Evolutionary conservation across 2,113 vertebrate genomes (phyloP).

Genomic region (Ranitomeya variabilis): DNA sequence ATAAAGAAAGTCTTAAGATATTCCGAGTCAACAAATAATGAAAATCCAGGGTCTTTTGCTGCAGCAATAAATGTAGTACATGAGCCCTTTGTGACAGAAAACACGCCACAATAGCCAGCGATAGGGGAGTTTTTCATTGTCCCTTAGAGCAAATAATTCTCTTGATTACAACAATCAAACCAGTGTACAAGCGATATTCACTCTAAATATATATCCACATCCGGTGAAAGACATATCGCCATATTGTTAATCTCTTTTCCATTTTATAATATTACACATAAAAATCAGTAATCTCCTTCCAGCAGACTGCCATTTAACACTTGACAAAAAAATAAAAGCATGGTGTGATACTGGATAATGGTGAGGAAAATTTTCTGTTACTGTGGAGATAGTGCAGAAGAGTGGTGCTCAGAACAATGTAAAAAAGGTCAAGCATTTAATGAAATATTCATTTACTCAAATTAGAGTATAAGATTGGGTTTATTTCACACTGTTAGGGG

Average conservation of each 20-base stretch:
- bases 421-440: constrained; percentile 14
- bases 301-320: not conserved
- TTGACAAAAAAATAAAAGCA: not conserved
- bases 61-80: not conserved
- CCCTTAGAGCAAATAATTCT: not conserved
- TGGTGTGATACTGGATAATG: not conserved
- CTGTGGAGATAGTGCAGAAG: not conserved
- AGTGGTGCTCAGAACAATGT: not conserved
- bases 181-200: not conserved
- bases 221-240: not conserved
- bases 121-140: not conserved
- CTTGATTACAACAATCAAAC: not conserved
- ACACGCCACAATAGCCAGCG: not conserved
- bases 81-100: not conserved
- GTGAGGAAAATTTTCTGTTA: not conserved
- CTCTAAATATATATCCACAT: not conserved
- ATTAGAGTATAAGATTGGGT: not conserved
- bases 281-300: not conserved
- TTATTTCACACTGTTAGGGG: not conserved
- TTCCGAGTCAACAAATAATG: not conserved
- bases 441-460: not conserved
- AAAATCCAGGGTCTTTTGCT: not conserved
- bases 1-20: not conserved
- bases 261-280: not conserved
- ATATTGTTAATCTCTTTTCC: not conserved